These are phyloP conservation scores for Prietella phreatophila DNA, from an alignment of 2,113 vertebrate genomes.

Conservation along the genomic window DNA sequence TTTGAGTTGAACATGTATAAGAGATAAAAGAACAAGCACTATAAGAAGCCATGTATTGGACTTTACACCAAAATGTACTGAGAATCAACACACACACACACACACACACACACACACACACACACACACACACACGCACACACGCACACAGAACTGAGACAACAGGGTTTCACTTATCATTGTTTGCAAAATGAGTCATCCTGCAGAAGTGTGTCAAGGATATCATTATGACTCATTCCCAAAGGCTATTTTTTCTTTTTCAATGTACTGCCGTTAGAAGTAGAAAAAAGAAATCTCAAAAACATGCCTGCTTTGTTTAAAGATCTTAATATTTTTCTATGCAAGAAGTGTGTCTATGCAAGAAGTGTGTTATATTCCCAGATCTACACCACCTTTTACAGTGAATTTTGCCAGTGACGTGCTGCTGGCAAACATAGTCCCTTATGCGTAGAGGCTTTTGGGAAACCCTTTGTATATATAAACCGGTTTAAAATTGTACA, in stretches of 20 bases:
- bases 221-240: slow-evolving; percentile 44
- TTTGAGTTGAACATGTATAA: neutral
- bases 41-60: neutral
- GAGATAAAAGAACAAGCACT: neutral
- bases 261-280: neutral
- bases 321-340: neutral
- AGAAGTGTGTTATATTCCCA: neutral
- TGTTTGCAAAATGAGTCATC: slow-evolving; percentile 38
- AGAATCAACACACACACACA: neutral
- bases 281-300: neutral
- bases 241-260: slow-evolving; percentile 16
- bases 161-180: neutral
- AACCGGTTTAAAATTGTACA: too few species aligned
- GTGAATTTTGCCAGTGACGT: too few species aligned
- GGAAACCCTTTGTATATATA: too few species aligned
- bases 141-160: slow-evolving; percentile 2
- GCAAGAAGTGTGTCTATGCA: too few species aligned
- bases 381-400: neutral
- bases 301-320: neutral
- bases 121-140: slow-evolving; percentile 12
- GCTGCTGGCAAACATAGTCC: too few species aligned
- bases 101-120: slow-evolving; percentile 8
- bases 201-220: slow-evolving; percentile 23
- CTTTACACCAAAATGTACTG: neutral
- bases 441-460: too few species aligned